Conservation (phyloP, 2,113 vertebrate species). For the Oplegnathus fasciatus region DNA sequence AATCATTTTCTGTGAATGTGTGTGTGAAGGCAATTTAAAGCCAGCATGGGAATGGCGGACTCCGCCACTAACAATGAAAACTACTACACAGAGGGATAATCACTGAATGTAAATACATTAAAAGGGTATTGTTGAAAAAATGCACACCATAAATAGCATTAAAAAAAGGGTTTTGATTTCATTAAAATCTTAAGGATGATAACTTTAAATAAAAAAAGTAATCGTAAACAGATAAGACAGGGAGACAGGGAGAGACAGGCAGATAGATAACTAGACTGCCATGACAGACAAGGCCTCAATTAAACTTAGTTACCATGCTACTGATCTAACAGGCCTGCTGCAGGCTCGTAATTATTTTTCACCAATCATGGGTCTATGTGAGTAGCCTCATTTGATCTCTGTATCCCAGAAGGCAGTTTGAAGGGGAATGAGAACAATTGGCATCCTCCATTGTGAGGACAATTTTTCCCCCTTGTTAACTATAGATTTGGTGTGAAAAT, state of each 20-base stretch:
- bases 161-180: not conserved
- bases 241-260: not conserved
- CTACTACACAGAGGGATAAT: not conserved
- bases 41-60: not conserved
- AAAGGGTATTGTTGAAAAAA: not conserved
- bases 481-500: conserved; percentile 41
- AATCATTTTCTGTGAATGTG: not conserved
- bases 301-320: conserved; percentile 52
- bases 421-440: conserved; percentile 63
- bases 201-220: not conserved
- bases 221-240: not conserved
- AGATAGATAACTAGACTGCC: conserved; percentile 7
- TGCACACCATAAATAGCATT: not conserved
- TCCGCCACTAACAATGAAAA: not conserved
- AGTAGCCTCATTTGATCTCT: conserved; percentile 40
- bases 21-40: not conserved
- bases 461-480: conserved; percentile 45
- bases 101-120: not conserved
- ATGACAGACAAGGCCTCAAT: conserved; percentile 36
- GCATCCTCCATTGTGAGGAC: conserved; percentile 41
- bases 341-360: conserved; percentile 68
- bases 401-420: conserved; percentile 54
- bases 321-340: conserved; percentile 54
- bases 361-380: conserved; percentile 53
- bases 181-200: not conserved